Evolutionary conservation across 2,797 vertebrate species (phyloP).

Genomic region (Limnodromus scolopaceus): DNA sequence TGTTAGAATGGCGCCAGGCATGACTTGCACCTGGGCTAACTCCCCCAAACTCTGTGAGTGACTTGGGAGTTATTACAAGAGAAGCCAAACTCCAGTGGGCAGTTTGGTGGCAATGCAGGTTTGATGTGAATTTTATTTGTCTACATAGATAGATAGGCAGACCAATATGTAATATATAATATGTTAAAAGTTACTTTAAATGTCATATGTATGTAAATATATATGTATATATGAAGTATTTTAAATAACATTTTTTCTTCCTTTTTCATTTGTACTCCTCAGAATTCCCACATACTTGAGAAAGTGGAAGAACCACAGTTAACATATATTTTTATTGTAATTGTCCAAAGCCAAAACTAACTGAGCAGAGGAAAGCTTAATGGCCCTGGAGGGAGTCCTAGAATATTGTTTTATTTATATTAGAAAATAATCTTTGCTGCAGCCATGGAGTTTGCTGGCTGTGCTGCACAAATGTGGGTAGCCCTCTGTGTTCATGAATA

Average conservation of each 20-base stretch:
- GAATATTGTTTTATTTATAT: constrained; percentile 21
- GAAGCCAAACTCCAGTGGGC: not conserved
- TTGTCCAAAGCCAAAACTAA: not conserved
- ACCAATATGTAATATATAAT: not conserved
- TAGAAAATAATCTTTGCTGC: not conserved
- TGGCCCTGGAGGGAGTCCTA: not conserved
- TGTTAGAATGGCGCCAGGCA: not conserved
- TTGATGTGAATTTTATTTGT: not conserved
- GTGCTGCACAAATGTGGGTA: not conserved
- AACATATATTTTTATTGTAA: not conserved
- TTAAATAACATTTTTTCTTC: not conserved
- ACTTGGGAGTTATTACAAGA: not conserved
- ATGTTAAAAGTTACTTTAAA: not conserved
- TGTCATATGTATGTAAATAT: not conserved
- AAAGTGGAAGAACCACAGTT: not conserved
- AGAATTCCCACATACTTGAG: not conserved
- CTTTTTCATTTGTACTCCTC: not conserved
- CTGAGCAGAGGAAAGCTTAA: constrained; percentile 2
- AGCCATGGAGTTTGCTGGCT: not conserved
- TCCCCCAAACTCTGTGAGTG: not conserved
- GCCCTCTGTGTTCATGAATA: not conserved
- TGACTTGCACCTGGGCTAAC: not conserved
- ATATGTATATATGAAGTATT: not conserved
- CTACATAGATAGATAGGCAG: not conserved
- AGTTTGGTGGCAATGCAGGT: not conserved